These are phyloP conservation scores for Masticophis lateralis DNA, from an alignment of 2,797 vertebrate species.

Conservation along the genomic window DNA sequence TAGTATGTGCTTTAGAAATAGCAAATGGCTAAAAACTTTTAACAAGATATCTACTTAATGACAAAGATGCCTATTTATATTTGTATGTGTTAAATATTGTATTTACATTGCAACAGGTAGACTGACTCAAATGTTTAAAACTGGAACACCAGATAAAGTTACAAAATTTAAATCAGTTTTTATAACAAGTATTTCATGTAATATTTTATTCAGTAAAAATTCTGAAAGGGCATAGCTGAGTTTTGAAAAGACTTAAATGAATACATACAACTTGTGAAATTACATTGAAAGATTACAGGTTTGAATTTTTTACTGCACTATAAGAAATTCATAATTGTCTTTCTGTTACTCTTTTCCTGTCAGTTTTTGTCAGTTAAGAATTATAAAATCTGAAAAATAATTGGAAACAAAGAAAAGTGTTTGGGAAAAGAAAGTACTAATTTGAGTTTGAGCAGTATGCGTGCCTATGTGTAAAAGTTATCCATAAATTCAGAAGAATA, in stretches of 20 bases:
- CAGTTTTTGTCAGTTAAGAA: background rate
- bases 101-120: background rate
- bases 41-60: background rate
- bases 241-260: background rate
- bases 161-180: constrained; percentile 11
- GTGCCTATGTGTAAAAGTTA: background rate
- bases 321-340: background rate
- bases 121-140: background rate
- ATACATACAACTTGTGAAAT: background rate
- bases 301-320: background rate
- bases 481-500: background rate
- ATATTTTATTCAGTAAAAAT: background rate
- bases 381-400: background rate
- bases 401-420: background rate
- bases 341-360: background rate
- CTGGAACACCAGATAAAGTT: background rate
- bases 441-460: background rate
- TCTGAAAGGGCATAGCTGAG: background rate
- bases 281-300: background rate
- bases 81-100: background rate
- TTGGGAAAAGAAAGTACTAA: background rate
- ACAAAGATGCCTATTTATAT: background rate
- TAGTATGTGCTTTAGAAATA: constrained; percentile 1
- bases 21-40: background rate
- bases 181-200: background rate